Base-by-base conservation (phyloP, 2,113 vertebrate species). In the Leptocoma aspasia region DNA sequence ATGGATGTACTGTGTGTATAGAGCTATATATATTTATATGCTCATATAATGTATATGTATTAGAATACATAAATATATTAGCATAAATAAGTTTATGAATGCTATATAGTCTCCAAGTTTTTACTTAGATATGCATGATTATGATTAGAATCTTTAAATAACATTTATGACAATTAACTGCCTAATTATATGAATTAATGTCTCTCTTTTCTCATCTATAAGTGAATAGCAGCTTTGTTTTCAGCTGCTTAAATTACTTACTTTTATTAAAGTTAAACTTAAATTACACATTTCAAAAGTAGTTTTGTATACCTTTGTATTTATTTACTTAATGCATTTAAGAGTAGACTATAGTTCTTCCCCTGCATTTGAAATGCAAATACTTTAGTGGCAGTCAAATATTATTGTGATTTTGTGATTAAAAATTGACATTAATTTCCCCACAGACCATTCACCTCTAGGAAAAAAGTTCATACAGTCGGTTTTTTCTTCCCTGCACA, bases 181-280 rank as follows among this genome's bases (percentile, higher is more conserved):
- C 65, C 83, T 89, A 96, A 96, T 96, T 96, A 95, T 82, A 97
- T 11, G 44, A 95, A 97, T 92, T 96, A 97, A 78, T 14, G 3
- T 92, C 84, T 97, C 90, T 97, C 85, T 85, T 96, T 88, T 88
- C 50, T 69, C 52, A 66, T 95, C 86, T 89, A 50, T 87, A 65
- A 78, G 30, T 65, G 92, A 96, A 91, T 50, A 92, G 60, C 61
- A 94, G 85, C 64, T 91, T 60, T 52, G 59, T 90, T 96, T 95
- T 92, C 95, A 95, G 91, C 64, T n/a, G n/a, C n/a, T n/a, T n/a
- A n/a, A n/a, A n/a, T n/a, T n/a, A n/a, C n/a, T n/a, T n/a, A n/a
- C n/a, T n/a, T n/a, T n/a, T n/a, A n/a, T n/a, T n/a, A n/a, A n/a
- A n/a, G n/a, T n/a, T n/a, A n/a, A n/a, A 90, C 92, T 84, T 89